phyloP scores from a whole-genome alignment of 2,797 vertebrate genomes.

The Lagocephalus sceleratus region DNA sequence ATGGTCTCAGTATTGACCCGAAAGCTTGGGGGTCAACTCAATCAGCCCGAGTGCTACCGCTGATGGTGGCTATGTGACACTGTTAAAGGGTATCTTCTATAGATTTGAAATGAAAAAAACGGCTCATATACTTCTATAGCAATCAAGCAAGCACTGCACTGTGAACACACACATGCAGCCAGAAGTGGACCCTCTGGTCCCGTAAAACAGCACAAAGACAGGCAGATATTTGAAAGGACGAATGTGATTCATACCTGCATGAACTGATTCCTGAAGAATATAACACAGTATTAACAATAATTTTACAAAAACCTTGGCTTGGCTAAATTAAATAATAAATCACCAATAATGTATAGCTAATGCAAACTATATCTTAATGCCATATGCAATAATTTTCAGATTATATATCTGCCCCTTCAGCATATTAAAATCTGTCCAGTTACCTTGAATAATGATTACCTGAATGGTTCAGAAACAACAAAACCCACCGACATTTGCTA shows the following conservation, averaged over 20 bases:
- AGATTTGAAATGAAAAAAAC: background rate
- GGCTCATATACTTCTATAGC: background rate
- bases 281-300: constrained; percentile 18
- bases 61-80: background rate
- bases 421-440: too few relatives aligned
- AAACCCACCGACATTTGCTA: too few relatives aligned
- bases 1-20: constrained; percentile 1
- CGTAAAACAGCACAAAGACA: constrained; percentile 8
- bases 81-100: constrained; percentile 6
- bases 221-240: constrained; percentile 14
- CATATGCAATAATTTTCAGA: too few relatives aligned
- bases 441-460: too few relatives aligned
- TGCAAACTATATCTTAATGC: constrained; percentile 17
- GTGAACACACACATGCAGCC: background rate
- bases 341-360: constrained; percentile 19
- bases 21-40: constrained; percentile 37
- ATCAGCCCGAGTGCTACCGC: constrained; percentile 13
- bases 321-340: constrained; percentile 37
- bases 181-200: background rate
- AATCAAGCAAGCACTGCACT: constrained; percentile 7
- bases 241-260: constrained; percentile 11
- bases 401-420: too few relatives aligned
- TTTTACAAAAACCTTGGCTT: constrained; percentile 34
- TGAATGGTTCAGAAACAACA: too few relatives aligned
- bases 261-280: constrained; percentile 27